These are phyloP conservation scores for Drosophila anomalata DNA, from an alignment of 2,888 invertebrate species.

Conservation along the genomic window DNA sequence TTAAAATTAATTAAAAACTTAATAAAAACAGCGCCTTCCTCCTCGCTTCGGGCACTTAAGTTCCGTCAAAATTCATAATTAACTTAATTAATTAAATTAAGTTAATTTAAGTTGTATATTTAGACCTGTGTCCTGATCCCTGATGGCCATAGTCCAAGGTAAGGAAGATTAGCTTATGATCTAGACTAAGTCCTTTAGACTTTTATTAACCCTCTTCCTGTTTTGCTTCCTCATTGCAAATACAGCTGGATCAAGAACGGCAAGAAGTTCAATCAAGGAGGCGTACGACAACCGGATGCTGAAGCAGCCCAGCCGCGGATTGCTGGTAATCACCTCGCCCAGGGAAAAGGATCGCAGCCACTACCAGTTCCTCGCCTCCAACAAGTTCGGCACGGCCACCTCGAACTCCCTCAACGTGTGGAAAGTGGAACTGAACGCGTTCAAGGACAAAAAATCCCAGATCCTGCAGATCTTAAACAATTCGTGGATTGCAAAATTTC, in stretches of 20 bases:
- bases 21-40: too few relatives aligned
- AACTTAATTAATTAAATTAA: too few relatives aligned
- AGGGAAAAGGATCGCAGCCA: conserved; percentile 96
- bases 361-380: conserved; percentile 97
- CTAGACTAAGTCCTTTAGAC: too few relatives aligned
- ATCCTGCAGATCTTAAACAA: too few relatives aligned
- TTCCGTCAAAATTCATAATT: too few relatives aligned
- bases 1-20: too few relatives aligned
- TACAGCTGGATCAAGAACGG: conserved; percentile 98
- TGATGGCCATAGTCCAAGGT: too few relatives aligned
- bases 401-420: conserved; percentile 97
- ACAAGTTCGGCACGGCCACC: conserved; percentile 96
- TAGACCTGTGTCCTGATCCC: too few relatives aligned
- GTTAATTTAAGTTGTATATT: too few relatives aligned
- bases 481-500: too few relatives aligned
- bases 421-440: conserved; percentile 94
- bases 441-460: conserved; percentile 74
- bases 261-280: conserved; percentile 96
- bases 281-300: conserved; percentile 97
- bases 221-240: conserved; percentile 83
- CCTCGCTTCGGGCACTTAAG: neutral
- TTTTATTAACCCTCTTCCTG: too few relatives aligned
- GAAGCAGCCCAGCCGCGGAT: conserved; percentile 96
- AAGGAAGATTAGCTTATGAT: too few relatives aligned
- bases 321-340: conserved; percentile 94